These are phyloP conservation scores for Nyctibius grandis DNA, from an alignment of 2,797 vertebrate genomes.

Conservation along the genomic window DNA sequence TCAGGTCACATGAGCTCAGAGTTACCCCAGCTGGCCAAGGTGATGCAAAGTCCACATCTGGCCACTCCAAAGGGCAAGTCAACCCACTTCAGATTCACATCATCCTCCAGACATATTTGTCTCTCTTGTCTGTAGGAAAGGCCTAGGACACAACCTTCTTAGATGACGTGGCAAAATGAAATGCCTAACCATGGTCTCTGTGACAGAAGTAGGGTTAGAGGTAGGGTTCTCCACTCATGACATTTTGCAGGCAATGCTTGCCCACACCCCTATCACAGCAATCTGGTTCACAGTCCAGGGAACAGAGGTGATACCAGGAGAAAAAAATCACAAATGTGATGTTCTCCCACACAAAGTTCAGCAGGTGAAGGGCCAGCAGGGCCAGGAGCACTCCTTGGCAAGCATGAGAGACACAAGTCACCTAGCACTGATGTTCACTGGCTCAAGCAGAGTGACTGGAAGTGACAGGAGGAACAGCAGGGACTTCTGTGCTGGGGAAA, in stretches of 20 bases:
- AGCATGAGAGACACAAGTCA: not conserved
- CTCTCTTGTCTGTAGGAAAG: not conserved
- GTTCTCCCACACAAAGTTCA: not conserved
- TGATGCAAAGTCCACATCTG: not conserved
- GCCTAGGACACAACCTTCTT: not conserved
- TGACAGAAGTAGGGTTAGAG: not conserved
- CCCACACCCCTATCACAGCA: not conserved
- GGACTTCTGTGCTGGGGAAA: not conserved
- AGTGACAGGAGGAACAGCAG: not conserved
- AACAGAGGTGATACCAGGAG: not conserved
- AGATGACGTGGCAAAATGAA: not conserved
- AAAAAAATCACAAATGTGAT: not conserved
- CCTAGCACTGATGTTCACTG: not conserved
- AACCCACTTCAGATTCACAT: not conserved
- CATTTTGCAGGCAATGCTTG: not conserved
- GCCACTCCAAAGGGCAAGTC: not conserved
- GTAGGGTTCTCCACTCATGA: not conserved
- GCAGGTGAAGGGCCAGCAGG: not conserved
- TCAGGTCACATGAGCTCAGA: accelerated
- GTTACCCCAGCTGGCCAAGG: not conserved
- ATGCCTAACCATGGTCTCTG: accelerated
- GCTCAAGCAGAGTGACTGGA: not conserved
- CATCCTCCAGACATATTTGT: not conserved
- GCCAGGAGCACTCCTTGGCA: not conserved
- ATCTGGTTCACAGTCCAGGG: not conserved